These are phyloP conservation scores for Cenopis cana DNA, from an alignment of 2,888 invertebrate genomes.

Conservation along the genomic window DNA sequence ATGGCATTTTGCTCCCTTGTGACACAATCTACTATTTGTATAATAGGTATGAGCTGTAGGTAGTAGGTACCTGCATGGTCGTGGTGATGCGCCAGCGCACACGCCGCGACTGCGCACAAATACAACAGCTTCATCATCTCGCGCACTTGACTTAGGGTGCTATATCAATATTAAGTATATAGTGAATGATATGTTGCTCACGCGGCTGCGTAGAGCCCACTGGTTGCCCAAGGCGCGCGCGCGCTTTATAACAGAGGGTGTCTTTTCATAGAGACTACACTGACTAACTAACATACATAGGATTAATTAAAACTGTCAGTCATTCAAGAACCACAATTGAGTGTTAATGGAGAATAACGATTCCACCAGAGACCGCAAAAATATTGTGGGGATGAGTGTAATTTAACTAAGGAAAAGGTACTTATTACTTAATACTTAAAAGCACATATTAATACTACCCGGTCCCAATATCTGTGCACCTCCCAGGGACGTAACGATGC, in stretches of 20 bases:
- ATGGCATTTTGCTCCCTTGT: too few relatives aligned
- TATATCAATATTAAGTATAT: too few relatives aligned
- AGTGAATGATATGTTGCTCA: not conserved
- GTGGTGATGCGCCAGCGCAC: slow-evolving; percentile 7
- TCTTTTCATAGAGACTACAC: not conserved
- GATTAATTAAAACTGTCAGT: slow-evolving; percentile 7
- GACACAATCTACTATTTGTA: too few relatives aligned
- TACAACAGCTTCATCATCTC: slow-evolving; percentile 18
- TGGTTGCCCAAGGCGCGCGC: not conserved
- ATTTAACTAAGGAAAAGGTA: not conserved
- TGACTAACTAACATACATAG: not conserved
- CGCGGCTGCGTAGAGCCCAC: slow-evolving; percentile 12
- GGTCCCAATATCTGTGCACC: too few relatives aligned
- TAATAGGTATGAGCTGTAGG: too few relatives aligned
- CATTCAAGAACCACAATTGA: not conserved
- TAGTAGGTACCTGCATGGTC: slow-evolving; percentile 11
- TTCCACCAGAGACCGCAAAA: not conserved
- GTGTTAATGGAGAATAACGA: slow-evolving; percentile 8
- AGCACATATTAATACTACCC: too few relatives aligned
- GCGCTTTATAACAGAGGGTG: slow-evolving; percentile 9
- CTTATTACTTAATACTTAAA: too few relatives aligned
- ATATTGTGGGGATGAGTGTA: not conserved
- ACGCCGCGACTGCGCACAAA: slow-evolving; percentile 16
- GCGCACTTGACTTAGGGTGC: not conserved
- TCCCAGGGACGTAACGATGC: too few relatives aligned